Base-by-base conservation (phyloP, 2,113 vertebrate species). In the Ceyx melanurus region DNA sequence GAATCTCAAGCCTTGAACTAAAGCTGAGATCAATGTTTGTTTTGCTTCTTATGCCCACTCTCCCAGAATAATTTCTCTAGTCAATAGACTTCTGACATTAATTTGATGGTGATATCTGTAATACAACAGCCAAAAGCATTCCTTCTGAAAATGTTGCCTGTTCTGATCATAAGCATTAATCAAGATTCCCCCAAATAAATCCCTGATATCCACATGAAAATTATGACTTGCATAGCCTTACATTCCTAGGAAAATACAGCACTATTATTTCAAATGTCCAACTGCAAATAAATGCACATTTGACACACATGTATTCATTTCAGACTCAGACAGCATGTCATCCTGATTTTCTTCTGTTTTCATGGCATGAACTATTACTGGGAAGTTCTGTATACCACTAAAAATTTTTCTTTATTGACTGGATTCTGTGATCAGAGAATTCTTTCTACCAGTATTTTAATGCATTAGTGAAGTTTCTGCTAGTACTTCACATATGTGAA, bases 1-100 rank as follows among this genome's bases (percentile, higher is more conserved):
- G 65, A 88, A 88, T 68, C 50, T 85, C 35, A 92, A 90, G 17
- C 71, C 81, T 91, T 91, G 77, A 88, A 85, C 62, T 10, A 66
- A 83, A 81, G 35, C 33, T 64, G 46, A 88, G 35, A 42, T n/a
- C 62, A 46, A 35, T 3, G 9, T 42, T 82, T 82, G 25, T 90
- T 75, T 61, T 54, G 13, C 10, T 81, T 76, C 46, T 71, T 86
- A 68, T 23, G 33, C 60, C 33, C 56, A 79, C n/a, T 88, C 18
- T 86, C 51, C 35, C 25, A 68, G 28, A 67, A 31, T 72, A 2
- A 66, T 86, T 88, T 94, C 25, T 89, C 26, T 35, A 80, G 28
- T 48, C 1, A 2, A 68, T 50, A 70, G 68, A 33, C 8, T 95
- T 92, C 57, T 91, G 43, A 66, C 64, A 83, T n/a, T 14, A 18